Evolutionary conservation across 2,797 vertebrate genomes (phyloP).

Genomic region (Botia kubotai): DNA sequence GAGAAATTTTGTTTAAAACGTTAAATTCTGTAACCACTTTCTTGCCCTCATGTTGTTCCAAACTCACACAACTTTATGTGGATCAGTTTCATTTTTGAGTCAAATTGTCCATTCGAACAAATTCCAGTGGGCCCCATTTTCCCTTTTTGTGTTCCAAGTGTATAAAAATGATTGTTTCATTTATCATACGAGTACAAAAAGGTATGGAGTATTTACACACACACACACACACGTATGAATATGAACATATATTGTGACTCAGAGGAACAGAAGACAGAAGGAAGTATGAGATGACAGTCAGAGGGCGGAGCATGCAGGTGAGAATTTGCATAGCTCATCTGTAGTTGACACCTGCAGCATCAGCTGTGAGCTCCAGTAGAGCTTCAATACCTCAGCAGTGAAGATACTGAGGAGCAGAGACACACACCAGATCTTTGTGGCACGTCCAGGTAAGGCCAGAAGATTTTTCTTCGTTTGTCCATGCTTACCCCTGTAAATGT

Average conservation of each 20-base stretch:
- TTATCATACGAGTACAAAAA: too few species aligned
- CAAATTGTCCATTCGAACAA: too few species aligned
- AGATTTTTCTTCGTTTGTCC: background rate
- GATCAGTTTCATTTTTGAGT: too few species aligned
- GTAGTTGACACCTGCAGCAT: slow-evolving; percentile 8
- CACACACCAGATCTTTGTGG: background rate
- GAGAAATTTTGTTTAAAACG: background rate
- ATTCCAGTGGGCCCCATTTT: background rate
- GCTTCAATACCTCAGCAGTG: background rate
- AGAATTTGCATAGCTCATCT: slow-evolving; percentile 61
- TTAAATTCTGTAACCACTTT: too few species aligned
- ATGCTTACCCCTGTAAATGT: background rate
- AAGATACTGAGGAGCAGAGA: background rate
- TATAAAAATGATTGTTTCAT: background rate
- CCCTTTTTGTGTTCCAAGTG: too few species aligned
- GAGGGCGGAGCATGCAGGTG: slow-evolving; percentile 43
- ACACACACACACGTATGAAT: too few species aligned
- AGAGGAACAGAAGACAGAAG: slow-evolving; percentile 43
- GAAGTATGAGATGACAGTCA: slow-evolving; percentile 42
- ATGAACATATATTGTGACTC: background rate
- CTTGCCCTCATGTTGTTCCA: background rate
- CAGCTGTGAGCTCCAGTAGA: slow-evolving; percentile 1
- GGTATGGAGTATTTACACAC: too few species aligned
- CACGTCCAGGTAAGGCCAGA: slow-evolving; percentile 27
- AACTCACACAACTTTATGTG: background rate